Conservation (phyloP, 2,888 invertebrate genomes). For the Pharmacophagus antenor region DNA sequence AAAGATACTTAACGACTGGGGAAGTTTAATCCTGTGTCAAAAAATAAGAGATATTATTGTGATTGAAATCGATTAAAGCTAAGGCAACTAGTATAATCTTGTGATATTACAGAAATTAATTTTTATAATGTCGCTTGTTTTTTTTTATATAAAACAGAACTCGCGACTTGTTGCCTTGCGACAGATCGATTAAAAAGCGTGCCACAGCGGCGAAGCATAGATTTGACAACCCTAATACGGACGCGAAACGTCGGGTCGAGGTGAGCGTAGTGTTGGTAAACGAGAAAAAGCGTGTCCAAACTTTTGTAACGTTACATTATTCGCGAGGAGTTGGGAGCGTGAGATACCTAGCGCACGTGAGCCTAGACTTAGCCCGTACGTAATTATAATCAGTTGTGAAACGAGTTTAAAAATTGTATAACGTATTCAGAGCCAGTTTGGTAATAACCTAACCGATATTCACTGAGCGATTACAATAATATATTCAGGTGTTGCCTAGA, state of each 20-base stretch:
- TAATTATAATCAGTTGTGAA: slow-evolving; percentile 17
- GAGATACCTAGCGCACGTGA: slow-evolving; percentile 13
- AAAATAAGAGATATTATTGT: too few relatives aligned
- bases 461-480: neutral
- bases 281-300: slow-evolving; percentile 40
- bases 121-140: too few relatives aligned
- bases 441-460: neutral
- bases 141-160: too few relatives aligned
- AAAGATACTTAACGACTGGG: too few relatives aligned
- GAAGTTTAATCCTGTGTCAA: too few relatives aligned
- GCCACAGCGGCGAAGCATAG: neutral
- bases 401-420: slow-evolving; percentile 12
- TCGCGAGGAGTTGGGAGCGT: slow-evolving; percentile 17
- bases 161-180: neutral
- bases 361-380: slow-evolving; percentile 3
- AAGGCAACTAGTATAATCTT: too few relatives aligned
- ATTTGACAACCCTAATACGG: slow-evolving; percentile 32
- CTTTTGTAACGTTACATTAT: slow-evolving; percentile 22
- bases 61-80: too few relatives aligned
- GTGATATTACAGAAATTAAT: too few relatives aligned
- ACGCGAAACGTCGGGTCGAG: slow-evolving; percentile 34
- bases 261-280: slow-evolving; percentile 33
- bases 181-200: neutral
- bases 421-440: too few relatives aligned
- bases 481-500: neutral